Conservation (phyloP, 2,888 invertebrate species). For the Ormyrus thymus region DNA sequence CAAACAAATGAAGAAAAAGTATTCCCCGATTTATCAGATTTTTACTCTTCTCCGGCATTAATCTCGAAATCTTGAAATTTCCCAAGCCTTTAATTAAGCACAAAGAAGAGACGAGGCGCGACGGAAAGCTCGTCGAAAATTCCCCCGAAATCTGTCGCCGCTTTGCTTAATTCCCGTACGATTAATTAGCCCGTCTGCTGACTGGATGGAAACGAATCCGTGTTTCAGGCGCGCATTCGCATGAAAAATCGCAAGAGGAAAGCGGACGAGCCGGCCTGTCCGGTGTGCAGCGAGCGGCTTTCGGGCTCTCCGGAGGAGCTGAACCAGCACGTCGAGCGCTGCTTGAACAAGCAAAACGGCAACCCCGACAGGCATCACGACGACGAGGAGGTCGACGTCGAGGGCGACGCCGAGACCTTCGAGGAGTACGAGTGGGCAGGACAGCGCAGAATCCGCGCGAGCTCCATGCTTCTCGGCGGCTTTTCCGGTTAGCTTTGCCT, state of each 20-base stretch:
- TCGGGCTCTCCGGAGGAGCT: slow-evolving; percentile 81
- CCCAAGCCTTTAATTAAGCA: too few relatives aligned
- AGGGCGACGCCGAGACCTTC: slow-evolving; percentile 80
- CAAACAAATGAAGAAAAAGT: background rate
- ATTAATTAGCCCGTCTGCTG: too few relatives aligned
- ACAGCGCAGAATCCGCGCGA: slow-evolving; percentile 86
- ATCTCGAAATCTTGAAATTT: too few relatives aligned
- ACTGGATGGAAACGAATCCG: too few relatives aligned
- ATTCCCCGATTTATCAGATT: background rate
- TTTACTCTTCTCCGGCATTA: too few relatives aligned
- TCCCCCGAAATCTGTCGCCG: too few relatives aligned
- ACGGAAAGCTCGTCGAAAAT: too few relatives aligned
- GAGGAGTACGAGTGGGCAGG: slow-evolving; percentile 96
- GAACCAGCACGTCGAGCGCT: slow-evolving; percentile 84
- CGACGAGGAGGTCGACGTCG: slow-evolving; percentile 89
- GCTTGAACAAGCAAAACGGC: slow-evolving; percentile 79
- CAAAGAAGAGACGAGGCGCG: too few relatives aligned
- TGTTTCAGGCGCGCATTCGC: slow-evolving; percentile 71
- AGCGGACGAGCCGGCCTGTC: slow-evolving; percentile 83
- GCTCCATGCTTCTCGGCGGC: slow-evolving; percentile 83
- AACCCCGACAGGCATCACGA: slow-evolving; percentile 85
- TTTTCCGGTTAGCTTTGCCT: slow-evolving; percentile 77
- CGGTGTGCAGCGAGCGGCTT: slow-evolving; percentile 85
- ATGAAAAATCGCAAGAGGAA: slow-evolving; percentile 83
- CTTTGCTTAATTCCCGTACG: too few relatives aligned